Evolutionary conservation across 2,113 vertebrate species (phyloP), one percentile per base, ranked within the genome.

Genomic region (Colistium nudipinnis): DNA sequence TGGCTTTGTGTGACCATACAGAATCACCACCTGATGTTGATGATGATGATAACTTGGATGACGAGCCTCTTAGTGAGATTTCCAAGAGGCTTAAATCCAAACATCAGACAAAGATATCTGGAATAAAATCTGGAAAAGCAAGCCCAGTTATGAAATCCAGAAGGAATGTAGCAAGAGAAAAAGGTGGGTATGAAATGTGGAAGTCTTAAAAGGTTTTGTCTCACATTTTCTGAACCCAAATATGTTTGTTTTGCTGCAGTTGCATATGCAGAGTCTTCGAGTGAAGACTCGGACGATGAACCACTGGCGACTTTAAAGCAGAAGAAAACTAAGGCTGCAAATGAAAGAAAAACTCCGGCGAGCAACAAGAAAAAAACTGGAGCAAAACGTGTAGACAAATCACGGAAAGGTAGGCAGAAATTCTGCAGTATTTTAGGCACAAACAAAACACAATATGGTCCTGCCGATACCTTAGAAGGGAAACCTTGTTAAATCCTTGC

Each of bases 241-340:
- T 2, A 2, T 24, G 4, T 51, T 45, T 36, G n/a, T n/a, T 53
- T 33, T 64, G 0, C n/a, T 55, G 1, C 10, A 87, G 84, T 86
- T 6, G 84, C 82, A 70, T 87, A 80, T 41, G 70, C 36, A 11
- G 80, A 87, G 33, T 54, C 65, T 0, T 78, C 84, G 30, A 83
- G 73, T 24, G 78, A 83, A 16, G 65, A 65, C 60, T 88, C 85
- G 13, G 87, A 87, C 0, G 28, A 88, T 19, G 80, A 87, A 49
- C 55, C 45, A 1, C 65, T 69, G 54, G 31, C 41, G 5, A n/a
- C 41, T 10, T 9, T 33, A 4, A 72, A 53, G 28, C 74, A 1
- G 44, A 85, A 56, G 31, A 57, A 5, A 22, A 54, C 56, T 1
- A 70, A 70, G 10, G 1, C 56, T 35, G 10, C 56, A 12, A 52